These are phyloP conservation scores for Stomatorhinus walkeri DNA, from an alignment of 2,797 vertebrate genomes.

Conservation along the genomic window DNA sequence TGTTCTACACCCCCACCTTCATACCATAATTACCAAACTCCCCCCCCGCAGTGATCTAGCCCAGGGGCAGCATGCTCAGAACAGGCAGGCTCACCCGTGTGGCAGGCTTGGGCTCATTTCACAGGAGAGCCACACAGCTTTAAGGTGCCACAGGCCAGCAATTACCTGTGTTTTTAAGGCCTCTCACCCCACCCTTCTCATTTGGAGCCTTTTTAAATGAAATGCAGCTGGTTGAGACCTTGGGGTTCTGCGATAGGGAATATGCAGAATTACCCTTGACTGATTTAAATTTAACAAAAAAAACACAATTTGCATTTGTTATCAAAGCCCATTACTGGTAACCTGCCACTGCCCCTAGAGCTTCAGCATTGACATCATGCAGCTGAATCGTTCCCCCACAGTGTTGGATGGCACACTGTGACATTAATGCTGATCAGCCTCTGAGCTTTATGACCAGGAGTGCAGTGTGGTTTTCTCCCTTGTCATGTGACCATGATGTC, in stretches of 20 bases:
- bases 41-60: neutral
- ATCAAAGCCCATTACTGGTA: neutral
- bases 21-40: neutral
- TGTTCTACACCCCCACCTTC: neutral
- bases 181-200: slow-evolving; percentile 27
- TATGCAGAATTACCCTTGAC: neutral
- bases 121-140: slow-evolving; percentile 26
- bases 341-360: neutral
- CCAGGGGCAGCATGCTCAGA: neutral
- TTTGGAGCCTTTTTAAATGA: slow-evolving; percentile 1
- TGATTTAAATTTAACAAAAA: neutral
- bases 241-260: neutral
- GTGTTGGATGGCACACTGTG: neutral
- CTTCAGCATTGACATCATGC: neutral
- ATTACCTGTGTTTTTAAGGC: slow-evolving; percentile 25
- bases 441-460: neutral
- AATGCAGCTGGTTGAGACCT: neutral
- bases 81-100: neutral
- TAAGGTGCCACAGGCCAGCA: slow-evolving; percentile 32
- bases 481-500: neutral
- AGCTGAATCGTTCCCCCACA: neutral
- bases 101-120: slow-evolving; percentile 21
- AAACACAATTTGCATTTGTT: neutral
- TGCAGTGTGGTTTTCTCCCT: neutral
- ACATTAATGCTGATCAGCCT: neutral